Base-by-base conservation (phyloP, 1,140 invertebrate species). In the Drosophila melanogaster region DNA sequence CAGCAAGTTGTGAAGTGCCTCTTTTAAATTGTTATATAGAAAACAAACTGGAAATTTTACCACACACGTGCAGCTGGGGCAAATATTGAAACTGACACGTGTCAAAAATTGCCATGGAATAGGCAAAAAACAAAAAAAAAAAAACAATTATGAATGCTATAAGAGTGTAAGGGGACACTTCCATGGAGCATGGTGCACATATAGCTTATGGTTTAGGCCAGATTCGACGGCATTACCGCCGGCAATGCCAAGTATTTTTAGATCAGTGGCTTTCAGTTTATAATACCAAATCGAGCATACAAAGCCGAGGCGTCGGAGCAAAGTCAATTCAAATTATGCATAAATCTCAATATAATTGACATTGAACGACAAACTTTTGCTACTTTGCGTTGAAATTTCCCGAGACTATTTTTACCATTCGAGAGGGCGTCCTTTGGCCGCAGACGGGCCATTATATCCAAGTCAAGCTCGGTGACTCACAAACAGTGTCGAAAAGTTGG, bases 301-400 rank as follows among this genome's bases (percentile, higher is more conserved):
- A 37, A 54, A 44, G 59, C 41, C 17, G 41, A 22, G 40, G 10
- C 24, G 37, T 43, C 19, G 30, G n/a, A 43, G 46, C 38, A 55
- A 69, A 80, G 47, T 64, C 56, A 41, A 58, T 47, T 74, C 74
- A 50, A 86, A 87, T 86, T 86, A 83, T 86, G 62, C 79, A 87
- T 89, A 87, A 87, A 70, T 77, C 71, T 77, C 51, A 70, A 77
- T 77, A 70, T 77, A 77, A 77, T 77, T 77, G 74, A 69, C 64
- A 69, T 77, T 77, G 54, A 77, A 60, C 57, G 81, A 46, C 58
- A 80, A 85, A 85, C 41, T 85, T 77, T 77, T 57, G 47, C 55
- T 53, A 59, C 62, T 64, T 77, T 59, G 53, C 46, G 44, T 15
- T 19, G 53, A 65, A 74, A 73, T 74, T 62, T 50, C 38, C 33